Percentiles rank a stretch among this genome's conserved stretches.
Conservation (phyloP, 2,113 vertebrate genomes). For the Alouatta palliata region DNA sequence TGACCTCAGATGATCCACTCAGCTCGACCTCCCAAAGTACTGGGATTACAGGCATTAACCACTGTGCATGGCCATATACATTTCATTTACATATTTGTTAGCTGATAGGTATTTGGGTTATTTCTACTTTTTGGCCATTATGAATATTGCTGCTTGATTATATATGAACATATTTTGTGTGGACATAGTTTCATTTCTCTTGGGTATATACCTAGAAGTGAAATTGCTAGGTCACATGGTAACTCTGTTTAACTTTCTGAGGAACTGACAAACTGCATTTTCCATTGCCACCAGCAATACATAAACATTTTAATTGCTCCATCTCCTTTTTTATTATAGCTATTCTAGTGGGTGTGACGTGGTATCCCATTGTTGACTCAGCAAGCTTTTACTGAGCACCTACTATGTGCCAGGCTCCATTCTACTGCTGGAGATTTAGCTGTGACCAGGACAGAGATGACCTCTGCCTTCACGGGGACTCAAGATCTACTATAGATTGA, state of each 20-base stretch:
- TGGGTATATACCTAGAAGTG: rapidly evolving
- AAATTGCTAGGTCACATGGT: neutral
- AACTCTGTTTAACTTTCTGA: neutral
- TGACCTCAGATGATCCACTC: too few relatives aligned
- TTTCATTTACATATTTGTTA: neutral
- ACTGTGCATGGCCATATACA: too few relatives aligned
- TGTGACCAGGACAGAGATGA: neutral
- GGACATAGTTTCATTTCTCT: neutral
- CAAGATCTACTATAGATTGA: neutral
- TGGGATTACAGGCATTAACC: too few relatives aligned
- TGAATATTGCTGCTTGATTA: neutral
- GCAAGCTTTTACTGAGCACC: too few relatives aligned
- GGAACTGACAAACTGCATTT: neutral
- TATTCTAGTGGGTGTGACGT: too few relatives aligned
- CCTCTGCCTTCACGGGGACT: neutral
- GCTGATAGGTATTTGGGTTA: neutral
- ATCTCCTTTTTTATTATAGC: too few relatives aligned
- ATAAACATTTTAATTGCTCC: neutral
- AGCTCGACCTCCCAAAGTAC: too few relatives aligned
- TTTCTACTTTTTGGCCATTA: neutral
- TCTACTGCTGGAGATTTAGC: neutral
- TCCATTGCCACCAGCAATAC: neutral
- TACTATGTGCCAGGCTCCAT: neutral
- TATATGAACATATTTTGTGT: neutral
- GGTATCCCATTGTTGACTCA: too few relatives aligned